phyloP scores from a whole-genome alignment of 2,888 invertebrate genomes.

The Tridacna crocea region DNA sequence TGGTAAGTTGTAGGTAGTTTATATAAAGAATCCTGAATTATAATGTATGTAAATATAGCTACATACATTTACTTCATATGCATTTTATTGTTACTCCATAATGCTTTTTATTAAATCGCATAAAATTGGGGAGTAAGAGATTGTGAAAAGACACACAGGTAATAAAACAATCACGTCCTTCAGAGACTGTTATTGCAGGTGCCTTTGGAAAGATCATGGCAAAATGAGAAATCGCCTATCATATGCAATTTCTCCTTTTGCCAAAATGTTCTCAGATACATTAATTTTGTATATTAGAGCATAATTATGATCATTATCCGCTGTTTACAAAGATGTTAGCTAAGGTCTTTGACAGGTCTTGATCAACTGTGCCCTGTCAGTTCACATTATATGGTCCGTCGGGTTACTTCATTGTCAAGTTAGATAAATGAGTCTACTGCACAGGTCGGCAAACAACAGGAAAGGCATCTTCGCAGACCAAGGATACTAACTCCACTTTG shows the following conservation, averaged over 20 bases:
- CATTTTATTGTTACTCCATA: too few relatives aligned
- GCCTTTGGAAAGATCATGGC: neutral
- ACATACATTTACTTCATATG: too few relatives aligned
- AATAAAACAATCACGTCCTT: neutral
- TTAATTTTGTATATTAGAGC: neutral
- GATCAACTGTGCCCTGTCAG: neutral
- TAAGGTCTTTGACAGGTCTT: neutral
- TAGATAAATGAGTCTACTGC: conserved; percentile 4
- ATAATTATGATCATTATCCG: neutral
- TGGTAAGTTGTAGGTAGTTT: too few relatives aligned
- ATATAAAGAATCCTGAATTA: too few relatives aligned
- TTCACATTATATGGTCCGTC: neutral
- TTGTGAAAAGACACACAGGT: neutral
- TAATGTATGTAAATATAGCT: too few relatives aligned
- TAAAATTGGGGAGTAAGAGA: neutral
- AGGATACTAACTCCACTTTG: too few relatives aligned
- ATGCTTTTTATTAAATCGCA: neutral
- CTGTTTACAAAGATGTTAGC: neutral
- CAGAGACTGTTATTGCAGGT: neutral
- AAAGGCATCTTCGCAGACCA: too few relatives aligned
- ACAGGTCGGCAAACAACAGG: too few relatives aligned
- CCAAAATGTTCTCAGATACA: neutral
- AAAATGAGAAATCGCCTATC: neutral
- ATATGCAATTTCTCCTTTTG: neutral
- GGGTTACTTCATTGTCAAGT: conserved; percentile 15